Base-by-base conservation (phyloP, 2,797 vertebrate species). In the Enteromius argenteus region DNA sequence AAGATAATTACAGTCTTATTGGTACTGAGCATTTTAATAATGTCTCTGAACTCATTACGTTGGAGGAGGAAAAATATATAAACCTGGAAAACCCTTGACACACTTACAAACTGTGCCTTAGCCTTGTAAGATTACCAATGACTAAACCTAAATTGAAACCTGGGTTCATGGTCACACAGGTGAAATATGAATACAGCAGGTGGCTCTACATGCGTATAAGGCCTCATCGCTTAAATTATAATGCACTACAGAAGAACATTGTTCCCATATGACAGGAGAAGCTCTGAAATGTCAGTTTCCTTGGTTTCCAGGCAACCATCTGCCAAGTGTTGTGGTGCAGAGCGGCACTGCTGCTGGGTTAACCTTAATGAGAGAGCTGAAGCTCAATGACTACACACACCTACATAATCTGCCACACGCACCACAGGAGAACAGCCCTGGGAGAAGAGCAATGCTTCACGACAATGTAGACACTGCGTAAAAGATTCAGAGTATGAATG, bases 231-330 rank as follows among this genome's bases (percentile, higher is more conserved):
- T n/a, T 53, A 69, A 49, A 37, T 69, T 53, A 75, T 66, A 62
- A 74, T 58, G 84, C 60, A 73, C 46, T 17, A 85, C 68, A 79
- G 62, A 71, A 39, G 81, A 35, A 66, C 74, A 78, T 81, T 76
- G 84, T 81, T 87, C 77, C 53, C 77, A 84, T 72, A 77, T 76
- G 79, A 87, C 79, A 77, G 83, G 85, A 86, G 67, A 49, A 79
- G 89, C 80, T 87, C 67, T 72, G 75, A 89, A 89, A 86, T 89
- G 85, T 86, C 85, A 86, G 81, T 88, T 84, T 86, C 67, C 80
- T 88, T 86, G 84, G 66, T 81, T 87, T 86, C 87, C 84, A 82
- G 79, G 89, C 83, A 90, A 87, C 89, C 86, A 84, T 84, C 87
- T 87, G 81, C 86, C 78, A 58, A 89, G 83, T 71, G 73, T 77